phyloP scores from a whole-genome alignment of 2,113 vertebrate genomes.

The Epinephelus fuscoguttatus region DNA sequence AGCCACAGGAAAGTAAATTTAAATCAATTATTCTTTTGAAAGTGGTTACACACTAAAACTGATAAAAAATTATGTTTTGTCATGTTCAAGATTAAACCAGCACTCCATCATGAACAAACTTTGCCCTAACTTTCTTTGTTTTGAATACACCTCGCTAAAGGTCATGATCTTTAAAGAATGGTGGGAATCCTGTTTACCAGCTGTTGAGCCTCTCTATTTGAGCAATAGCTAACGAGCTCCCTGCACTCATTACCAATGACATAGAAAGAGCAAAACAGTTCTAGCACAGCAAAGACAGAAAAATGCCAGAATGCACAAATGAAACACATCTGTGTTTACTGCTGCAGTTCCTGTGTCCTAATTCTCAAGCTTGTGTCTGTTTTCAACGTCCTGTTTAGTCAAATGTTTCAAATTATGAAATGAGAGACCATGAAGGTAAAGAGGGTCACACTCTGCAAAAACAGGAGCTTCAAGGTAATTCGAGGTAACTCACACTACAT shows the following conservation, averaged over 20 bases:
- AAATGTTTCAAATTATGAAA: conserved; percentile 1
- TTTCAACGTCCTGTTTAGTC: neutral
- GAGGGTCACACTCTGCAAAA: neutral
- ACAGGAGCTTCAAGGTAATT: neutral
- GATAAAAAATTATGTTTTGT: neutral
- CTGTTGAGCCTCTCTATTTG: neutral
- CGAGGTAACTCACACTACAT: conserved; percentile 86
- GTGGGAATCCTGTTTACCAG: neutral
- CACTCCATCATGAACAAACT: neutral
- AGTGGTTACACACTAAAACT: neutral
- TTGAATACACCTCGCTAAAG: neutral
- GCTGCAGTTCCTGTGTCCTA: neutral
- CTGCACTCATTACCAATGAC: conserved; percentile 2
- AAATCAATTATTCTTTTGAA: neutral
- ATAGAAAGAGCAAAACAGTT: conserved; percentile 2
- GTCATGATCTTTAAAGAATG: conserved; percentile 9
- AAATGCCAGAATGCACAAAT: neutral
- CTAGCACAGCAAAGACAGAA: neutral
- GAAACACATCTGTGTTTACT: conserved; percentile 20
- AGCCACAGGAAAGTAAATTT: conserved; percentile 5
- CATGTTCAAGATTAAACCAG: neutral
- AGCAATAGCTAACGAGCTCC: neutral
- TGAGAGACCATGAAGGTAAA: neutral
- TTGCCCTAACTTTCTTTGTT: neutral
- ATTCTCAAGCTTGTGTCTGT: neutral